These are phyloP conservation scores for Drosophila bocki DNA, from an alignment of 1,140 invertebrate species.

Conservation along the genomic window DNA sequence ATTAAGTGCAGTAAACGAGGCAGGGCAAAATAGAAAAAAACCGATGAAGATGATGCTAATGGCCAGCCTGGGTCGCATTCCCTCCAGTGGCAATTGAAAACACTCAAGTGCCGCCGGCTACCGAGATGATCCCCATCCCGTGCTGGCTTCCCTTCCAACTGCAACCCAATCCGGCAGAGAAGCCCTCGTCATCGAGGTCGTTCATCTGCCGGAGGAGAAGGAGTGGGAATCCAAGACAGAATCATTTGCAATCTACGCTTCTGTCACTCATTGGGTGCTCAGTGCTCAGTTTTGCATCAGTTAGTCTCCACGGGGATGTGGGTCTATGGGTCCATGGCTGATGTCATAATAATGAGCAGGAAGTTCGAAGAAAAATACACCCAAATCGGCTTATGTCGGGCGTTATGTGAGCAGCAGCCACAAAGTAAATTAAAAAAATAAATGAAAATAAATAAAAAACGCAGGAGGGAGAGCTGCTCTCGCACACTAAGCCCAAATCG, in stretches of 20 bases:
- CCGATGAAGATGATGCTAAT: conserved; percentile 46
- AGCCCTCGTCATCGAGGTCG: conserved; percentile 56
- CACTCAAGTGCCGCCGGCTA: conserved; percentile 66
- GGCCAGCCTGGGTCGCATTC: conserved; percentile 49
- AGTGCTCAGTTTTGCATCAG: conserved; percentile 22
- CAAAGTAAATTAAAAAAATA: conserved; percentile 13
- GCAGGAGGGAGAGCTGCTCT: conserved; percentile 23
- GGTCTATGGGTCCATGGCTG: conserved; percentile 38
- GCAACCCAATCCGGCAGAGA: conserved; percentile 49
- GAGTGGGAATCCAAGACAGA: conserved; percentile 6
- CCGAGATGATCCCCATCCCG: conserved; percentile 53
- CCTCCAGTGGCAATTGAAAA: conserved; percentile 67
- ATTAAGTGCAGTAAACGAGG: conserved; percentile 63
- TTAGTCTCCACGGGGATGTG: conserved; percentile 17
- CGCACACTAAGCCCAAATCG: conserved; percentile 44
- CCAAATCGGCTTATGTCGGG: conserved; percentile 76
- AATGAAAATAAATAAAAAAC: conserved; percentile 11
- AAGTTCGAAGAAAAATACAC: conserved; percentile 51
- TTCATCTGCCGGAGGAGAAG: conserved; percentile 55
- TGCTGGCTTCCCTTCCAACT: conserved; percentile 38
- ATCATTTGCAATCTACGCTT: conserved; percentile 27
- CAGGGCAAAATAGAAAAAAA: conserved; percentile 39
- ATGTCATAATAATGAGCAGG: conserved; percentile 75
- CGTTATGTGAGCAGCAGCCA: conserved; percentile 54
- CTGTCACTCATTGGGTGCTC: conserved; percentile 16